Evolutionary conservation across 2,888 invertebrate species (phyloP), one percentile per base, ranked within the genome.

Genomic region (Dyspetes luteomarginatus): DNA sequence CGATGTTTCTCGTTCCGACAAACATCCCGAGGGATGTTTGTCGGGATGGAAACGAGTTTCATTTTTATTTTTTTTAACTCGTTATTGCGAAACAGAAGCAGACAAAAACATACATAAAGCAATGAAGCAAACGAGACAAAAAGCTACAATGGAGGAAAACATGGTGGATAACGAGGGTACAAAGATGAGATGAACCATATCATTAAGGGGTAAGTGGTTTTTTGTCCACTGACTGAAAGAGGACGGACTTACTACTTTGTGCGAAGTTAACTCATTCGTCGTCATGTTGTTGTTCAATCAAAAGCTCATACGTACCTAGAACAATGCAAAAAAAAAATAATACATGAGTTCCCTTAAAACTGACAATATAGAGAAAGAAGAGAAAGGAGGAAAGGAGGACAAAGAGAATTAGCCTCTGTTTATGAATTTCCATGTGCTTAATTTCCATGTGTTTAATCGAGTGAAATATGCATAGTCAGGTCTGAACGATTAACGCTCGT

Each of bases 231-330:
- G 43, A 52, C 3, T n/a, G n/a, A 24, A 17, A 43, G 26, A 28
- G 28, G 26, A 41, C 36, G 15, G 41, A 77, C 77, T 77, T 64
- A 77, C 64, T 64, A 64, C 69, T 71, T n/a, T n/a, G n/a, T 71
- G 24, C n/a, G 43, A 17, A 24, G 19, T 5, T 55, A 5, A 9
- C 1, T 60, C 24, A 17, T 22, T 62, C 19, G 26, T 43, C 26
- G 15, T 56, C 30, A 48, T 19, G 68, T 12, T 17, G 52, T 48
- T n/a, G 72, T n/a, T 50, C 5, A 41, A 56, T 64, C 17, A 15
- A 15, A 56, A n/a, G 41, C 76, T 60, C 52, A 69, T 86, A 86
- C 86, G 60, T 84, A 86, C 86, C 84, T 85, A 86, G 79, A 86
- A 86, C 83, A 85, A 81, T 81, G 74, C 52, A 81, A 36, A 83